A percentile compares a stretch with the other conserved stretches of the same genome.
Evolutionary conservation across 2,797 vertebrate species (phyloP).

Genomic region (Hyperoplus lanceolatus): DNA sequence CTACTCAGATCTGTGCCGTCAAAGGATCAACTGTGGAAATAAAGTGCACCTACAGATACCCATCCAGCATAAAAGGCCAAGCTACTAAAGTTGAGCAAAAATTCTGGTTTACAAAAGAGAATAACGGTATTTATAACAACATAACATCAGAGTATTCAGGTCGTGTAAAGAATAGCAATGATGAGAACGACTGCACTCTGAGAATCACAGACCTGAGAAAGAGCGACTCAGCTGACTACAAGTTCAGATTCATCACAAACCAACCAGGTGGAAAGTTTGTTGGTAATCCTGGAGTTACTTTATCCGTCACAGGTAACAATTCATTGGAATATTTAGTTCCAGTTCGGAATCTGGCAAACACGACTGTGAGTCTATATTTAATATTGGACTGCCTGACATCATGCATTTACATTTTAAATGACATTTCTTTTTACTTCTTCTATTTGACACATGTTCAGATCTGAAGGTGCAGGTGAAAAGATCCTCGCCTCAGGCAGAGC

Average conservation of each 20-base stretch:
- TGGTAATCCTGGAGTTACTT: conserved; percentile 21
- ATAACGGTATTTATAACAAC: too few species aligned
- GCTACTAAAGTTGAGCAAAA: too few species aligned
- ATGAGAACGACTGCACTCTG: background rate
- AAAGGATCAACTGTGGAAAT: too few species aligned
- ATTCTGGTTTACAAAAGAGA: background rate
- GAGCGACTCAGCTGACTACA: conserved; percentile 51
- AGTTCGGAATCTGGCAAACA: too few species aligned
- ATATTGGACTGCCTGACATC: too few species aligned
- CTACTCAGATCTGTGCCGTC: too few species aligned
- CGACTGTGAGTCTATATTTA: too few species aligned
- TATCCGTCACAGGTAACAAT: conserved; percentile 47
- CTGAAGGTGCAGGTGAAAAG: conserved; percentile 25
- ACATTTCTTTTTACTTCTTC: too few species aligned
- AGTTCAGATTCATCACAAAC: conserved; percentile 46
- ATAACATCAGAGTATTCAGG: background rate
- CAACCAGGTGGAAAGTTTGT: rapidly evolving
- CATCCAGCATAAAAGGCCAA: too few species aligned
- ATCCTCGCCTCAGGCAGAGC: background rate
- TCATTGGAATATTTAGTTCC: background rate
- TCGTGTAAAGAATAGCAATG: background rate
- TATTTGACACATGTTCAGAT: conserved; percentile 6
- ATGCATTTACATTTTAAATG: too few species aligned
- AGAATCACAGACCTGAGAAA: conserved; percentile 41
- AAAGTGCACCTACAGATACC: too few species aligned